Percentiles rank a stretch among this genome's conserved stretches.
Conservation (phyloP, 2,113 vertebrate genomes). For the Pavo muticus region DNA sequence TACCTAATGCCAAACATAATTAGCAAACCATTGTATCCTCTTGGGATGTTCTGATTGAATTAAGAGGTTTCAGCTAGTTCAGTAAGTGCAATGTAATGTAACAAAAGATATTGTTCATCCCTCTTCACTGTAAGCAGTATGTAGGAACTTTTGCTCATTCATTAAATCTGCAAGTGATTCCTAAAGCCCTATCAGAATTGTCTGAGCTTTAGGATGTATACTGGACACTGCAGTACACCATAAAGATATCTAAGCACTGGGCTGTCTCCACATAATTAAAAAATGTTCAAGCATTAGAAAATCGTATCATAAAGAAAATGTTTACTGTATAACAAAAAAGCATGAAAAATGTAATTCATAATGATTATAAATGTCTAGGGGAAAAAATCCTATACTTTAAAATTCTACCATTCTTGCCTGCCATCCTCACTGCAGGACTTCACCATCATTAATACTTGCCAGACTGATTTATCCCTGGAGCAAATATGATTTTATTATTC, state of each 20-base stretch:
- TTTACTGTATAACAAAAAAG: background rate
- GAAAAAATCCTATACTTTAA: background rate
- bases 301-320: background rate
- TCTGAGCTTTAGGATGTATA: background rate
- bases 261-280: background rate
- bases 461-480: slow-evolving; percentile 27
- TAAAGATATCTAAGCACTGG: background rate
- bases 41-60: background rate
- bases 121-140: background rate
- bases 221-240: background rate
- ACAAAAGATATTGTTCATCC: background rate
- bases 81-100: background rate
- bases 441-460: background rate
- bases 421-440: background rate
- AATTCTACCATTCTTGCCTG: background rate
- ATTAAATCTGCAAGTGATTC: background rate
- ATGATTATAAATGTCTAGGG: background rate
- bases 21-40: background rate
- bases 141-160: background rate
- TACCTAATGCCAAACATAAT: background rate
- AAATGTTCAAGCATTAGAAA: too few species aligned
- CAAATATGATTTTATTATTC: slow-evolving; percentile 53
- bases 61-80: background rate
- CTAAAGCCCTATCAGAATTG: background rate
- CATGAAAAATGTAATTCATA: background rate